Base-by-base conservation (phyloP, 2,797 vertebrate genomes). In the Gymnothorax javanicus region DNA sequence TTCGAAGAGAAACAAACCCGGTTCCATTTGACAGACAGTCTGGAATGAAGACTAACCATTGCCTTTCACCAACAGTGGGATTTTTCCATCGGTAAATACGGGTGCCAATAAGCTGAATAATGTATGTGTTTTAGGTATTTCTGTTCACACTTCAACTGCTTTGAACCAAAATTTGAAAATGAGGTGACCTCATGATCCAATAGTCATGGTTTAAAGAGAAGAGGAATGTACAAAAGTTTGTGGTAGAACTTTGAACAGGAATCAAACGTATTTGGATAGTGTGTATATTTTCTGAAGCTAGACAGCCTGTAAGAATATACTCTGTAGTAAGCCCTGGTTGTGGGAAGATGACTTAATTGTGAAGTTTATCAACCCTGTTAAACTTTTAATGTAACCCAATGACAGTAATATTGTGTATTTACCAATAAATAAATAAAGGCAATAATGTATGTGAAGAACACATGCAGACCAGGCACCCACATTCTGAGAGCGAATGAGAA, bases 81-180 rank as follows among this genome's bases (percentile, higher is more conserved):
- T 73, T 84, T 50, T 54, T 58, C 69, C 64, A 25, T 64, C 43
- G 83, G 60, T 52, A 9, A 52, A 1, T 4, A 1, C 33, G 6
- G 73, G 60, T 52, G 59, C 25, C 57, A 62, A 27, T 89, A 89
- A 89, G 87, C 87, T 86, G 90, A 90, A 89, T 92, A 91, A 90
- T 91, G 86, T 92, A 94, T 95, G 91, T 92, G 92, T 95, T 95
- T 95, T 89, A 11, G 58, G 7, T 56, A 94, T 95, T 94, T 95
- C 93, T 91, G 87, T 23, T 90, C 58, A 69, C 13, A 59, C 79
- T 73, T 84, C 83, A 71, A 92, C 88, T 89, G 89, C 93, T 91
- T 91, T 87, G 20, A 56, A 81, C 89, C 27, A 69, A 87, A 82
- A 88, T 87, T 87, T 25, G n/a, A n/a, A n/a, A 60, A n/a, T 27